These are phyloP conservation scores for Thaumatotibia leucotreta DNA, from an alignment of 1,140 invertebrate genomes.

Conservation along the genomic window DNA sequence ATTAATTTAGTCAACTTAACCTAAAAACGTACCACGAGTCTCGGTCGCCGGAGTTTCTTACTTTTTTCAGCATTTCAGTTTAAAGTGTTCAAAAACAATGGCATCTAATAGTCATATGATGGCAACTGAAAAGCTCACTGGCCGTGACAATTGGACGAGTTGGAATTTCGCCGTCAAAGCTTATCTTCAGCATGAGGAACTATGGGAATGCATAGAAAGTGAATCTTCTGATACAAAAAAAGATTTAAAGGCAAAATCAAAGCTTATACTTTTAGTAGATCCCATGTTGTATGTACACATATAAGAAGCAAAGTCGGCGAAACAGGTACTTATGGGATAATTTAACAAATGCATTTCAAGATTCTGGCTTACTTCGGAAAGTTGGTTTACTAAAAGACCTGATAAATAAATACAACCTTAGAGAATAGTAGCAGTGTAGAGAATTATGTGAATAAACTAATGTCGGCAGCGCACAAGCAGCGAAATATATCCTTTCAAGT, in stretches of 20 bases:
- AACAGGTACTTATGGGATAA: slow-evolving; percentile 36
- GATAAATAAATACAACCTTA: slow-evolving; percentile 18
- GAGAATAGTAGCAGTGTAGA: slow-evolving; percentile 25
- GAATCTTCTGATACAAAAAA: not conserved
- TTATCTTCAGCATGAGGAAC: not conserved
- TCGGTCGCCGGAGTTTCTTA: not conserved
- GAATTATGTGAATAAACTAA: slow-evolving; percentile 31
- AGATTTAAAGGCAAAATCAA: not conserved
- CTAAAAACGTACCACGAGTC: too few relatives aligned
- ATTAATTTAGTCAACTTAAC: too few relatives aligned
- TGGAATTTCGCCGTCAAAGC: slow-evolving; percentile 12
- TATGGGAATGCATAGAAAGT: not conserved
- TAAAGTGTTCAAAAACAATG: not conserved
- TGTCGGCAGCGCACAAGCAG: slow-evolving; percentile 18
- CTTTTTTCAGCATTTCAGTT: not conserved
- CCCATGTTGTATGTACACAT: slow-evolving; percentile 25
- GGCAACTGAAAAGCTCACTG: not conserved
- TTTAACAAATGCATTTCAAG: slow-evolving; percentile 30
- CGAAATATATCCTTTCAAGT: slow-evolving; percentile 25
- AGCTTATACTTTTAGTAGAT: slow-evolving; percentile 23
- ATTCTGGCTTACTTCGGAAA: slow-evolving; percentile 31
- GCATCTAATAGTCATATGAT: not conserved
- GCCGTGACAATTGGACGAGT: not conserved
- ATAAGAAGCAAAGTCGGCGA: slow-evolving; percentile 27
- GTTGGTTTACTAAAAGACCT: slow-evolving; percentile 27